Evolutionary conservation across 2,113 vertebrate species (phyloP).

Genomic region (Noturus placidus): DNA sequence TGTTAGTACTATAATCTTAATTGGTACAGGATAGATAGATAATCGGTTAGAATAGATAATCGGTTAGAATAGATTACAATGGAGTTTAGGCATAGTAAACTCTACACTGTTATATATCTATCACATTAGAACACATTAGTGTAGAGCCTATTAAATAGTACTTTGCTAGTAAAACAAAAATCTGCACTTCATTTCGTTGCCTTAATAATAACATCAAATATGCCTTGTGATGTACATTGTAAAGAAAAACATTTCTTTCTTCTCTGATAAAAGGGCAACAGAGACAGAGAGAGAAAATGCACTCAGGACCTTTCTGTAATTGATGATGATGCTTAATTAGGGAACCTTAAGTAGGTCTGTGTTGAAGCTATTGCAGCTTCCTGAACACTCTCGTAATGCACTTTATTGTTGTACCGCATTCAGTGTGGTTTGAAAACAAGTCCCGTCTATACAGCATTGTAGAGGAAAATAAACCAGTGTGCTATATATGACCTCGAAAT

Average conservation of each 20-base stretch:
- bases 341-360: background rate
- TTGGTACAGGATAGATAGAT: background rate
- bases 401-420: slow-evolving; percentile 9
- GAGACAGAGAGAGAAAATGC: background rate
- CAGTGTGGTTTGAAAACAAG: background rate
- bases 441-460: background rate
- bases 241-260: background rate
- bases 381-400: background rate
- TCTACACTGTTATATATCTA: no score
- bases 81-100: background rate
- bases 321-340: background rate
- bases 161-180: background rate
- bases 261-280: background rate
- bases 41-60: background rate
- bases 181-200: background rate
- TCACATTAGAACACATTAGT: background rate
- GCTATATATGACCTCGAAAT: background rate
- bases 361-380: background rate
- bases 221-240: background rate
- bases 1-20: background rate
- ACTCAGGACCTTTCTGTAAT: background rate
- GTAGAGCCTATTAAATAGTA: background rate
- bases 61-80: background rate
- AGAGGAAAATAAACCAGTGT: background rate
- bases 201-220: no score